phyloP scores from a whole-genome alignment of 1,140 invertebrate genomes.

The Trichonephila clavata region DNA sequence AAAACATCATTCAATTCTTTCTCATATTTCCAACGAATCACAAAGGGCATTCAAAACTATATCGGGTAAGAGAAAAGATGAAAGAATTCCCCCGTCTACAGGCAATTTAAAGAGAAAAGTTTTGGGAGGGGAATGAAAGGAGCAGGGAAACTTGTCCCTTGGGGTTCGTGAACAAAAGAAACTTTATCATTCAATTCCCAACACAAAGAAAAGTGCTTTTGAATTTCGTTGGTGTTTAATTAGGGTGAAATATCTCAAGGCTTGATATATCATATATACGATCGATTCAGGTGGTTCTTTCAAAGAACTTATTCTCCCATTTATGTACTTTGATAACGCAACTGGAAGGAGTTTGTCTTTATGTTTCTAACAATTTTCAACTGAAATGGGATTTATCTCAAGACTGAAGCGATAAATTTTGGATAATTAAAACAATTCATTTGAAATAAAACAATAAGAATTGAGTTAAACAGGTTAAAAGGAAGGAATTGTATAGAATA shows the following conservation, averaged over 20 bases:
- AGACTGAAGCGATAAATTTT: too few relatives aligned
- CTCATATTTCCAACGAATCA: constrained; percentile 58
- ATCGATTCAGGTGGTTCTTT: neutral
- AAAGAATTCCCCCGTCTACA: constrained; percentile 46
- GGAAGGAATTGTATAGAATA: too few relatives aligned
- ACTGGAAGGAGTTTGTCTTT: neutral
- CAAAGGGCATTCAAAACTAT: constrained; percentile 58
- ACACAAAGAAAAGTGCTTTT: neutral
- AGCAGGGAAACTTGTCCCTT: constrained; percentile 43
- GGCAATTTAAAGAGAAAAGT: constrained; percentile 34
- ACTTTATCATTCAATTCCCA: constrained; percentile 14
- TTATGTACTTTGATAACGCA: neutral
- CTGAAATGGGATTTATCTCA: too few relatives aligned
- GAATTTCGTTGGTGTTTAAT: constrained; percentile 34
- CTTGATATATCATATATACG: neutral
- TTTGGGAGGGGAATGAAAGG: constrained; percentile 3
- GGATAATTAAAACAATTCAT: too few relatives aligned
- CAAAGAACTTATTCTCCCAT: neutral
- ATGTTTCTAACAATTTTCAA: neutral
- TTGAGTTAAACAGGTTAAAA: too few relatives aligned
- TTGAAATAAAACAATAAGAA: too few relatives aligned
- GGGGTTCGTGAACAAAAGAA: constrained; percentile 32
- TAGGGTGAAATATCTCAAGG: neutral
- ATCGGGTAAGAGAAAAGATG: constrained; percentile 45
- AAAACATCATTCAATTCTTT: constrained; percentile 62